phyloP scores from a whole-genome alignment of 1,140 invertebrate species.

The Aphelenchoides avenae region DNA sequence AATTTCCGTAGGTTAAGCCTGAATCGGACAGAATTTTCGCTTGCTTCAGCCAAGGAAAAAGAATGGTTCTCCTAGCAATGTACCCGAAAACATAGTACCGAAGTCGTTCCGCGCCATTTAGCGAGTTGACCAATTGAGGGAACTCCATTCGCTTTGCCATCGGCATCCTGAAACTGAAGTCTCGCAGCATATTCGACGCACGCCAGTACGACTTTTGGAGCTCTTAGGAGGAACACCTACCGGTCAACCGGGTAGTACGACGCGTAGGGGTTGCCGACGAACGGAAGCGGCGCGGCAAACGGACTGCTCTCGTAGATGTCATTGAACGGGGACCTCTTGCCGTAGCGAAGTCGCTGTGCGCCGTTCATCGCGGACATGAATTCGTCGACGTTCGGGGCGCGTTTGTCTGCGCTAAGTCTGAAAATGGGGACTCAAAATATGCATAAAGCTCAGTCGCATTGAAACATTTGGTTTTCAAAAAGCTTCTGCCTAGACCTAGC shows the following conservation, averaged over 20 bases:
- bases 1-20: too few species aligned
- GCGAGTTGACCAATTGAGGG: slow-evolving; percentile 12
- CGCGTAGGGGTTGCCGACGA: slow-evolving; percentile 1
- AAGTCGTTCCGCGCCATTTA: slow-evolving; percentile 19
- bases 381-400: slow-evolving; percentile 15
- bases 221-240: slow-evolving; percentile 6
- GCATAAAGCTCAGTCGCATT: too few species aligned
- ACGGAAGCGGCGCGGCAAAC: too few species aligned
- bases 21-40: too few species aligned
- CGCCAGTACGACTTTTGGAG: not conserved
- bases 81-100: too few species aligned
- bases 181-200: not conserved
- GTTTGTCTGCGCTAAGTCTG: too few species aligned
- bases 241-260: slow-evolving; percentile 6
- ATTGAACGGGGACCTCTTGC: slow-evolving; percentile 5
- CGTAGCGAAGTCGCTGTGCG: slow-evolving; percentile 12
- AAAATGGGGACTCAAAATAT: too few species aligned
- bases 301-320: slow-evolving; percentile 12
- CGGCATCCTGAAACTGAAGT: slow-evolving; percentile 15
- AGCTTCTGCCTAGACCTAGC: too few species aligned
- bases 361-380: slow-evolving; percentile 22
- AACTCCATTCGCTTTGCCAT: slow-evolving; percentile 13
- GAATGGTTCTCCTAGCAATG: too few species aligned
- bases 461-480: too few species aligned
- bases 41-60: too few species aligned